phyloP scores from a whole-genome alignment of 1,140 invertebrate genomes.

The Globodera ellingtonae region DNA sequence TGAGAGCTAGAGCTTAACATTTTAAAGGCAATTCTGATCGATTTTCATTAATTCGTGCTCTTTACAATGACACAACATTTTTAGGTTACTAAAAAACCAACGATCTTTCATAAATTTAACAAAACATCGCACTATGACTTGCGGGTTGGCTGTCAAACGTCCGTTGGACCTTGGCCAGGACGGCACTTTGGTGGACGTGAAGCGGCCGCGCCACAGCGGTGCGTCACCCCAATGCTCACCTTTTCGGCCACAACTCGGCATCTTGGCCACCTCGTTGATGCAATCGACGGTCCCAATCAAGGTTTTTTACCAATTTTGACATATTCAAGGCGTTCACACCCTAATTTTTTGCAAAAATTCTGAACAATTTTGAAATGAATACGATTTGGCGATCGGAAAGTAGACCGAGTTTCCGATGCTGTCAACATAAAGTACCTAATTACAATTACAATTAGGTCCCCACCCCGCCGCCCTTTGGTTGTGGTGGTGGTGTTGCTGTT shows the following conservation, averaged over 20 bases:
- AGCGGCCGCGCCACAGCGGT: constrained; percentile 44
- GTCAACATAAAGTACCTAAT: not conserved
- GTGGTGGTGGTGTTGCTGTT: not conserved
- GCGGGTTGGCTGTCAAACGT: constrained; percentile 58
- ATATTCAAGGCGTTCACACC: no score
- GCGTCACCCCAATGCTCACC: constrained; percentile 57
- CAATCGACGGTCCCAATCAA: constrained; percentile 28
- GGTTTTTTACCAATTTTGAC: not conserved
- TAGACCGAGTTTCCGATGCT: not conserved
- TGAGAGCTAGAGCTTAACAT: no score
- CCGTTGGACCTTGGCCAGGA: constrained; percentile 56
- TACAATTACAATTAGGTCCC: not conserved
- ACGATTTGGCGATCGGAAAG: no score
- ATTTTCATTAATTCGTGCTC: no score
- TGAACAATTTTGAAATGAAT: no score
- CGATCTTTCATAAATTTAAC: constrained; percentile 1
- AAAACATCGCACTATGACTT: constrained; percentile 48
- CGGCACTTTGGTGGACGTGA: constrained; percentile 53
- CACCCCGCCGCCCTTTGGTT: not conserved
- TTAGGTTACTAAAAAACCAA: not conserved
- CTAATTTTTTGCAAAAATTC: no score
- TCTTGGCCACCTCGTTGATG: constrained; percentile 54
- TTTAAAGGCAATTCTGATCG: no score
- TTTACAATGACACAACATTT: no score
- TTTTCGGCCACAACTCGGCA: constrained; percentile 60